Percentiles rank a stretch among this genome's conserved stretches.
Evolutionary conservation across 2,888 invertebrate genomes (phyloP).

Genomic region (Nemapogon koenigi): DNA sequence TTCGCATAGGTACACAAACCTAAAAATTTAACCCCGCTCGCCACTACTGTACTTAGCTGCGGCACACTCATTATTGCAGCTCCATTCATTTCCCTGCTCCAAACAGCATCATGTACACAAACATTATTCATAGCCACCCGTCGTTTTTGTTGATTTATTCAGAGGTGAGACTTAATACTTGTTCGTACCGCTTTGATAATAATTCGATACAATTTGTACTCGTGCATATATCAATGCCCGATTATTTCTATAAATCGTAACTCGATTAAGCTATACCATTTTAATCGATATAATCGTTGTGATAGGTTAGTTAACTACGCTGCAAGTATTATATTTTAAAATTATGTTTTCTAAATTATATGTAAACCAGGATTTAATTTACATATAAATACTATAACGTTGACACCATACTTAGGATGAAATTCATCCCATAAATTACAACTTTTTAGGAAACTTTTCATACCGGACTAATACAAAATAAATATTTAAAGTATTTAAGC

Average conservation of each 20-base stretch:
- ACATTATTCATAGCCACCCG: slow-evolving; percentile 57
- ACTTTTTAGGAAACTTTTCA: too few relatives aligned
- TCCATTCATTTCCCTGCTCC: slow-evolving; percentile 26
- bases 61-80: slow-evolving; percentile 22
- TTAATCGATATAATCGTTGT: slow-evolving; percentile 32
- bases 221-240: slow-evolving; percentile 55
- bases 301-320: background rate
- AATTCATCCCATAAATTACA: too few relatives aligned
- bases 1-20: too few relatives aligned
- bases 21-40: too few relatives aligned
- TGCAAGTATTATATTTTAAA: too few relatives aligned
- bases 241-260: slow-evolving; percentile 63
- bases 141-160: slow-evolving; percentile 64
- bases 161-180: slow-evolving; percentile 48
- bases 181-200: slow-evolving; percentile 49
- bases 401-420: too few relatives aligned
- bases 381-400: too few relatives aligned
- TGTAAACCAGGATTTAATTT: too few relatives aligned
- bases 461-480: too few relatives aligned
- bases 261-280: slow-evolving; percentile 50
- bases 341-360: too few relatives aligned
- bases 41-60: too few relatives aligned
- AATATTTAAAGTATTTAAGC: too few relatives aligned
- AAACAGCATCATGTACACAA: slow-evolving; percentile 34
- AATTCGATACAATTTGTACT: slow-evolving; percentile 52